Conservation (phyloP, 2,113 vertebrate species). For the Candoia aspera region DNA sequence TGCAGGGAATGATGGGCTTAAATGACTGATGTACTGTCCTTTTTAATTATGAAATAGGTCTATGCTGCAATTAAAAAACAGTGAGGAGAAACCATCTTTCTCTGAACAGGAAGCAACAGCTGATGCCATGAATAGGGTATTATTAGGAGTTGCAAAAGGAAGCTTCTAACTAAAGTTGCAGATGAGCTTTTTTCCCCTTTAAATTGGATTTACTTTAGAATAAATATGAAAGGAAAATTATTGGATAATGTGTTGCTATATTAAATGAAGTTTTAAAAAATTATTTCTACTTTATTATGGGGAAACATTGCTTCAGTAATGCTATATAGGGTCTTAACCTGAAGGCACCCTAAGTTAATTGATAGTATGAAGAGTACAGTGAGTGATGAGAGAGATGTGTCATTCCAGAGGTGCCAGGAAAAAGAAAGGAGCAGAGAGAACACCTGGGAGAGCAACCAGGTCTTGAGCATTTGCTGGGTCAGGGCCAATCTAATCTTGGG, state of each 20-base stretch:
- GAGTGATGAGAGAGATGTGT: not conserved
- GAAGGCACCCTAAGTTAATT: not conserved
- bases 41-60: not conserved
- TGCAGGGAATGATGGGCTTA: not conserved
- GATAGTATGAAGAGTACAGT: not conserved
- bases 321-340: not conserved
- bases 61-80: not conserved
- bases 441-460: not conserved
- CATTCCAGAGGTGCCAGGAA: not conserved
- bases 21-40: not conserved
- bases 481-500: not conserved
- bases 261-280: not conserved
- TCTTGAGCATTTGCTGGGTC: not conserved
- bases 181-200: not conserved
- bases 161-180: not conserved
- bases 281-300: not conserved
- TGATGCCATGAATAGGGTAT: not conserved
- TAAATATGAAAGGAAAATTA: not conserved
- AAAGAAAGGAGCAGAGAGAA: not conserved
- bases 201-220: not conserved
- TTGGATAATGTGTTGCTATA: not conserved
- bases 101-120: not conserved
- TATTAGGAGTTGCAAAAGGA: not conserved
- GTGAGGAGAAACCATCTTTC: not conserved
- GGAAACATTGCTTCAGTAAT: not conserved